Conservation (phyloP, 2,797 vertebrate species). For the Sebastes kiyomatsui region DNA sequence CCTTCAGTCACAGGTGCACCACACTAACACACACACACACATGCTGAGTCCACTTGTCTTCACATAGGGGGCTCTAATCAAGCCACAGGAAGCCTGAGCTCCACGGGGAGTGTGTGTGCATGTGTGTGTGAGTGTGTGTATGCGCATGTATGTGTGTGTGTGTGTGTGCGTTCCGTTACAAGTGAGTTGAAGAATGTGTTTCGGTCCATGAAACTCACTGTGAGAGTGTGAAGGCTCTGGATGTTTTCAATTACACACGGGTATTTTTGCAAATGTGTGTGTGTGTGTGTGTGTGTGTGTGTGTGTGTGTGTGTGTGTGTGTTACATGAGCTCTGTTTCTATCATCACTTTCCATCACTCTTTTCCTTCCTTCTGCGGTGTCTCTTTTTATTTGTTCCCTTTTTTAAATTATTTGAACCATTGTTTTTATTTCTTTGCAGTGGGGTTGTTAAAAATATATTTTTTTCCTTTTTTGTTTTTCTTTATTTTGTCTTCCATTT, state of each 20-base stretch:
- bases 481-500: no score
- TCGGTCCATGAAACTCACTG: conserved; percentile 60
- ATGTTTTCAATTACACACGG: conserved; percentile 75
- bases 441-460: no score
- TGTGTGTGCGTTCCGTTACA: conserved; percentile 28
- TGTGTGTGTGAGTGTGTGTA: conserved; percentile 14
- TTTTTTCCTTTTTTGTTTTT: neutral
- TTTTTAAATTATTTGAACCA: neutral
- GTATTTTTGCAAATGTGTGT: conserved; percentile 64
- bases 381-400: neutral
- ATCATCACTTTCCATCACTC: neutral
- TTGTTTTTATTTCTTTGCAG: neutral
- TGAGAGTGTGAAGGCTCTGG: conserved; percentile 61
- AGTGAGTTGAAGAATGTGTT: conserved; percentile 67
- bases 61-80: conserved; percentile 88
- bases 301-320: neutral
- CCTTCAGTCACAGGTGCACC: conserved; percentile 75
- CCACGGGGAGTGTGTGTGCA: conserved; percentile 69
- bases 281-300: conserved; percentile 27
- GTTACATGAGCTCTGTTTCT: conserved; percentile 66
- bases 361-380: neutral
- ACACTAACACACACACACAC: conserved; percentile 38
- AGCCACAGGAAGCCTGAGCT: conserved; percentile 88
- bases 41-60: conserved; percentile 90
- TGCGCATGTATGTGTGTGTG: neutral